Conservation (phyloP, 2,888 invertebrate species). For the Marronus borbonicus region DNA sequence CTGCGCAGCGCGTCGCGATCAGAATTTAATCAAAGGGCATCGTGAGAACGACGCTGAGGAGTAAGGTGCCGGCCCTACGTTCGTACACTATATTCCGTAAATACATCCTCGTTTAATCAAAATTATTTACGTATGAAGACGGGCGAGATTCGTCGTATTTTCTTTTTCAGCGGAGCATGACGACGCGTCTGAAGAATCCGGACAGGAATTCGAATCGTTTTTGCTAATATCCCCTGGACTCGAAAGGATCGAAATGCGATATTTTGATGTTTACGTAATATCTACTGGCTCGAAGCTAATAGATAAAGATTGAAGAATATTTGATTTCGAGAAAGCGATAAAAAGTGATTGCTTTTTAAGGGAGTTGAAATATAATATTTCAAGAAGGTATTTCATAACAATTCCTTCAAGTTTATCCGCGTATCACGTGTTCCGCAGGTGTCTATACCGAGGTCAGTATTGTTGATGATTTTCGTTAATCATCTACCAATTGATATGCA, state of each 20-base stretch:
- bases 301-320: neutral
- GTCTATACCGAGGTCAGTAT: too few relatives aligned
- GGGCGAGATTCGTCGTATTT: constrained; percentile 29
- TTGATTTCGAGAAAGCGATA: neutral
- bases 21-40: constrained; percentile 69
- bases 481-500: too few relatives aligned
- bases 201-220: constrained; percentile 36
- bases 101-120: constrained; percentile 36
- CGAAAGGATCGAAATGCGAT: constrained; percentile 6
- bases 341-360: too few relatives aligned
- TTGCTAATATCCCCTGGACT: constrained; percentile 19
- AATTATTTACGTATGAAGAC: constrained; percentile 44
- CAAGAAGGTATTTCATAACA: too few relatives aligned
- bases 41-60: neutral
- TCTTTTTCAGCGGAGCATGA: constrained; percentile 12
- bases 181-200: constrained; percentile 12
- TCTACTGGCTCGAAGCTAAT: neutral
- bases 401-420: too few relatives aligned
- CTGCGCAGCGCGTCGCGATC: constrained; percentile 59
- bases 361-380: too few relatives aligned
- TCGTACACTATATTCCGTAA: neutral
- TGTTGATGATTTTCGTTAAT: too few relatives aligned
- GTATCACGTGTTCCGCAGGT: too few relatives aligned
- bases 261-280: constrained; percentile 20
- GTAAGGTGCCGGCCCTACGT: neutral